These are phyloP conservation scores for Myripristis murdjan DNA, from an alignment of 2,797 vertebrate genomes.

Conservation along the genomic window DNA sequence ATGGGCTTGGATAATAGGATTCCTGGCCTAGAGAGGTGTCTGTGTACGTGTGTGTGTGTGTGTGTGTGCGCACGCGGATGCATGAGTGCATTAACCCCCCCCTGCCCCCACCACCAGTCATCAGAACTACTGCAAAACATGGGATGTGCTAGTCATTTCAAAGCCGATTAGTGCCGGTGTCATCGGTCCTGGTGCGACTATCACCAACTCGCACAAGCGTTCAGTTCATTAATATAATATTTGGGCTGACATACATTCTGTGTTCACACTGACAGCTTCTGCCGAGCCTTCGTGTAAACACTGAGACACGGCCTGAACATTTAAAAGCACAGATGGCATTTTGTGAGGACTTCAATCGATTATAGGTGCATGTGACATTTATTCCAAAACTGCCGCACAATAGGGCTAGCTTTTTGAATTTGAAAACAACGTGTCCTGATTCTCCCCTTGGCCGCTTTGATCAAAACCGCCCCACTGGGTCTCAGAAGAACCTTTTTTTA, in stretches of 20 bases:
- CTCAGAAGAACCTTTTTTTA: slow-evolving; percentile 35
- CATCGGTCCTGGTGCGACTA: neutral
- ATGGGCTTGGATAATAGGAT: slow-evolving; percentile 43
- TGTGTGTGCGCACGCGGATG: no score
- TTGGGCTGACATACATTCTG: neutral
- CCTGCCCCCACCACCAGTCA: neutral
- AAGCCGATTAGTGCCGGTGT: slow-evolving; percentile 6
- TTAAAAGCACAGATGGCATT: slow-evolving; percentile 10
- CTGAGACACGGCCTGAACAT: neutral
- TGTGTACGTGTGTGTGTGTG: neutral
- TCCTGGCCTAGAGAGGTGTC: neutral
- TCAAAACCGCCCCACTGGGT: slow-evolving; percentile 12
- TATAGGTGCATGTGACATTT: slow-evolving; percentile 23
- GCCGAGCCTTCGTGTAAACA: no score
- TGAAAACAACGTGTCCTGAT: neutral
- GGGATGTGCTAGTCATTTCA: slow-evolving; percentile 2
- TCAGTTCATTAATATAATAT: slow-evolving; percentile 11
- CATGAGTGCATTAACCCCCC: slow-evolving; percentile 3
- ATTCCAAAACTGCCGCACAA: slow-evolving; percentile 12
- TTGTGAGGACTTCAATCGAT: slow-evolving; percentile 30
- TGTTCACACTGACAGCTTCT: no score
- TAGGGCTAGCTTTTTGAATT: slow-evolving; percentile 11
- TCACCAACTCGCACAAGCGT: slow-evolving; percentile 16
- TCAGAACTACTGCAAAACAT: slow-evolving; percentile 22
- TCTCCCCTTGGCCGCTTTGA: slow-evolving; percentile 11